Evolutionary conservation across 1,140 invertebrate species (phyloP), one percentile per base, ranked within the genome.

Genomic region (Drosophila repletoides): DNA sequence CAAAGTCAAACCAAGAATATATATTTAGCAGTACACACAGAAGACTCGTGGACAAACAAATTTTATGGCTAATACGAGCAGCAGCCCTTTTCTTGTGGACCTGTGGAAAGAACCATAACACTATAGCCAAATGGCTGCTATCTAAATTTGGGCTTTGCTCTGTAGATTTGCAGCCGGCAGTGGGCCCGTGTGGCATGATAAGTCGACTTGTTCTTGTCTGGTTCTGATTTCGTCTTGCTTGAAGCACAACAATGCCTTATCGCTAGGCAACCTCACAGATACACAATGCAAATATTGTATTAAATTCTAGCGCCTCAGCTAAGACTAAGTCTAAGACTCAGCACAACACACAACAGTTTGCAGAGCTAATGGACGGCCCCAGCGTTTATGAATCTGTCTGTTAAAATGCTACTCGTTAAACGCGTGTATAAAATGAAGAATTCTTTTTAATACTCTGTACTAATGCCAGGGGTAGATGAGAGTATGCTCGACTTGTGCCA

Each of bases 251-350:
- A n/a, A n/a, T n/a, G n/a, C 36, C 34, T 64, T 64, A 55, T 64
- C 51, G 60, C 31, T 5, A 14, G 52, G 12, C 43, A 45, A 36
- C 40, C 43, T 31, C 46, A 17, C 10, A 72, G 64, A 72, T 72
- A 72, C 69, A 49, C 48, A 72, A 61, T 43, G 65, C 56, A 72
- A 67, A 72, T 68, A 71, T 71, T 71, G 51, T 69, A 69, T 63
- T 34, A 26, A 43, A 65, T 56, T 65, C 33, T 59, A 58, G 61
- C 61, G 61, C 53, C 53, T 48, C 10, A 15, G 19, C 33, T 19
- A 33, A 51, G 29, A 24, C 19, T 12, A 5, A 4, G 4, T 15
- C 14, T 5, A 49, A 5, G 9, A 33, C n/a, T n/a, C n/a, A 22
- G 29, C 21, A 33, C 5, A 21, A 10, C 5, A 24, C n/a, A 17